A percentile compares a stretch with the other conserved stretches of the same genome.
Evolutionary conservation across 1,140 invertebrate genomes (phyloP).

Genomic region (Halesus radiatus): DNA sequence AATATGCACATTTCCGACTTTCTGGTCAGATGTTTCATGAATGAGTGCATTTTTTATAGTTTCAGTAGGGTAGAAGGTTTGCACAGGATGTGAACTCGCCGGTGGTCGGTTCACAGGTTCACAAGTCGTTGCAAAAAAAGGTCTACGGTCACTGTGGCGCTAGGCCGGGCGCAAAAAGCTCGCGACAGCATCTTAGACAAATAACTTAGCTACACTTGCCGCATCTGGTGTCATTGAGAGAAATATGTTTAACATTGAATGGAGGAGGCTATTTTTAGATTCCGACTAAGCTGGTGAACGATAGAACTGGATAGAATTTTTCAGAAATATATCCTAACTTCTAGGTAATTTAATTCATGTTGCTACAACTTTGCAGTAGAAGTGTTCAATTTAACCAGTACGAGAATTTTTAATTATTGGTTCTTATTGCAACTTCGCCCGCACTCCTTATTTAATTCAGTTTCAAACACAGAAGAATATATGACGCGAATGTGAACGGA

Average conservation of each 20-base stretch:
- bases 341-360: not conserved
- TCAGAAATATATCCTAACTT: not conserved
- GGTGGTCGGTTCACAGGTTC: conserved; percentile 44
- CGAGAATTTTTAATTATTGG: too few relatives aligned
- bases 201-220: not conserved
- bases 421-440: too few relatives aligned
- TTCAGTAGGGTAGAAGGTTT: conserved; percentile 22
- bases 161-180: conserved; percentile 35
- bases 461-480: too few relatives aligned
- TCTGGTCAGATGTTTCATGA: conserved; percentile 49
- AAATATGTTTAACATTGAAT: conserved; percentile 29
- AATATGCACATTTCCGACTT: conserved; percentile 7
- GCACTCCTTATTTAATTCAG: too few relatives aligned
- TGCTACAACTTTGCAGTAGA: not conserved
- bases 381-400: too few relatives aligned
- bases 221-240: conserved; percentile 31
- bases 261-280: not conserved
- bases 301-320: not conserved
- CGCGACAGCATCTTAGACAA: conserved; percentile 7
- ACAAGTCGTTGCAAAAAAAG: conserved; percentile 22
- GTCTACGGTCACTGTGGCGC: conserved; percentile 44
- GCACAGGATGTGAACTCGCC: conserved; percentile 50
- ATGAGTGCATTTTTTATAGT: conserved; percentile 32
- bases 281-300: not conserved
- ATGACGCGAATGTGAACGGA: too few relatives aligned